Base-by-base conservation (phyloP, 1,140 invertebrate species). In the Panagrolaimus sp. region DNA sequence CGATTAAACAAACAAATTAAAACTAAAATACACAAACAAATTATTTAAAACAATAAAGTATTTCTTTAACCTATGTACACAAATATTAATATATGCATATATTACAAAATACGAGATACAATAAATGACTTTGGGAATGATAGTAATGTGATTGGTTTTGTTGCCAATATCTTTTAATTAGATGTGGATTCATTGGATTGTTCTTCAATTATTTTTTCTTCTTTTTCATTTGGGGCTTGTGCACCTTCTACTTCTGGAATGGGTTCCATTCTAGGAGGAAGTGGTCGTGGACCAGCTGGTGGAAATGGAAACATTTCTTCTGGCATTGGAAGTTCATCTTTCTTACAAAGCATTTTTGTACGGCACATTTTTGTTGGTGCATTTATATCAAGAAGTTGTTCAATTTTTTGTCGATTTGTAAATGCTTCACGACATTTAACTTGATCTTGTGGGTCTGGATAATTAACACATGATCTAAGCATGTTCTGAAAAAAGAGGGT, bases 361-460 rank as follows among this genome's bases (percentile, higher is more conserved):
- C 20, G 51, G 20, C 51, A 57, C 51, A 57, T 57, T 57, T 57
- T 57, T 20, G 8, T 5, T 20, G 51, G 14, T 5, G 51, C 51
- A 1, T 57, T 9, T 25, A 16, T 9, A 27, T 57, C 51, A 14
- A 57, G 11, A 27, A 57, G 51, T 57, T 57, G 51, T 57, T 57
- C 51, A 27, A 57, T 57, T 27, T 57, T 57, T 57, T 57, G 51
- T 25, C 51, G 51, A 27, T 57, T 57, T 13, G 51, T 57, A 27
- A 57, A 57, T 11, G 51, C 51, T 11, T 20, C 51, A 1, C 51
- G 11, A 16, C 51, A 57, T 27, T 57, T 57, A 11, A 57, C 51
- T 57, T 57, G 51, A 27, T 57, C 51, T 16, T 13, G 14, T 5
- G 27, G 11, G n/a, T 57, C 51, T 20, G 51, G 51, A 27, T 57